Conservation (phyloP, 2,113 vertebrate species). For the Podilymbus podiceps region DNA sequence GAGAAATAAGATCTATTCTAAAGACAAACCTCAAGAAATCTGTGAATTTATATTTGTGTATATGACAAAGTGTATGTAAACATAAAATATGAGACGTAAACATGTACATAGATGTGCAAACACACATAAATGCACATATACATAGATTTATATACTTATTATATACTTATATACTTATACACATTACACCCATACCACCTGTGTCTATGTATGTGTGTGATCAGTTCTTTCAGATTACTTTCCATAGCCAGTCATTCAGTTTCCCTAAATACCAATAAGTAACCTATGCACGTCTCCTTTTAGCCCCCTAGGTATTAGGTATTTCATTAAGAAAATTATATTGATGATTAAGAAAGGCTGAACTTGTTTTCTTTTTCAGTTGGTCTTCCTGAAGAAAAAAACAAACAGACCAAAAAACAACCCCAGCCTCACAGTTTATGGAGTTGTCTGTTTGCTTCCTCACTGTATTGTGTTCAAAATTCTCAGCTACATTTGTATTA, state of each 20-base stretch:
- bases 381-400: background rate
- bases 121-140: background rate
- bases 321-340: background rate
- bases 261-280: background rate
- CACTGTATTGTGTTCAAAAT: background rate
- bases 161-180: background rate
- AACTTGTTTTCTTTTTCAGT: background rate
- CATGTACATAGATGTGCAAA: background rate
- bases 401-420: too few relatives aligned
- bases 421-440: accelerated
- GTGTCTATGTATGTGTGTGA: background rate
- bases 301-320: background rate
- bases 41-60: background rate
- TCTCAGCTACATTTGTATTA: too few relatives aligned
- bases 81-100: background rate
- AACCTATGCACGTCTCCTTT: background rate
- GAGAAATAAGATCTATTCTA: background rate
- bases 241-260: background rate
- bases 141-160: background rate
- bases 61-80: background rate
- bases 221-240: background rate
- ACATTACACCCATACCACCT: background rate
- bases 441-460: background rate
- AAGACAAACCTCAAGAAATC: background rate
- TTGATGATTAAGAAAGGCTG: background rate